Base-by-base conservation (phyloP, 2,113 vertebrate species). In the Barbus barbus region DNA sequence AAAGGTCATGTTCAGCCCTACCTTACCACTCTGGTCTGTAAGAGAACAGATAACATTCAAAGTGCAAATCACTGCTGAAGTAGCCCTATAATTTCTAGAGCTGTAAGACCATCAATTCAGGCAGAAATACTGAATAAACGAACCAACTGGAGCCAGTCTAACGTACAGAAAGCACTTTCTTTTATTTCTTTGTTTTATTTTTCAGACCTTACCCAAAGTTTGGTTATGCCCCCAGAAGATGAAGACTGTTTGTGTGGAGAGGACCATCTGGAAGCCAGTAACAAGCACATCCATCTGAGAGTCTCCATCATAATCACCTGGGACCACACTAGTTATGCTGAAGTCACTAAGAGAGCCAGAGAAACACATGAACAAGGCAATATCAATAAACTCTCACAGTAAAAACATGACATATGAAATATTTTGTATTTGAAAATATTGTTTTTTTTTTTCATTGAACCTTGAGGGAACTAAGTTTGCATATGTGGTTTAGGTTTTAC, bases 281-380 rank as follows among this genome's bases (percentile, higher is more conserved):
- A 99, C 92, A 9, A 99, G 96, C 20, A 97, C 96, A 88, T 99
- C 98, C 98, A 99, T 99, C 91, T 99, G 97, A 46, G 97, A 99
- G 91, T 99, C 98, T 78, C 98, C 98, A 90, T 99, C 95, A 67
- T 97, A 98, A 93, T 99, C 98, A 58, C 96, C 98, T 20, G 98
- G 98, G 78, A 98, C 97, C 33, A 99, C 96, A 63, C 97, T 96
- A 74, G 95, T 99, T 91, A 99, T 95, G 61, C 90, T 26, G 26
- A 92, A 71, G 71, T 90, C 78, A 38, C 93, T 94, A 80, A 86
- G 84, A 86, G 75, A 85, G 11, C 16, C 9, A 83, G 22, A 75
- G 8, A n/a, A 28, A 33, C 2, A 38, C 28, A 41, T 11, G 1
- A 13, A 67, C 14, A 41, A 16, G 38, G 5, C 33, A 83, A 36